These are phyloP conservation scores for Pipistrellus kuhlii DNA, from an alignment of 2,797 vertebrate species.

Conservation along the genomic window DNA sequence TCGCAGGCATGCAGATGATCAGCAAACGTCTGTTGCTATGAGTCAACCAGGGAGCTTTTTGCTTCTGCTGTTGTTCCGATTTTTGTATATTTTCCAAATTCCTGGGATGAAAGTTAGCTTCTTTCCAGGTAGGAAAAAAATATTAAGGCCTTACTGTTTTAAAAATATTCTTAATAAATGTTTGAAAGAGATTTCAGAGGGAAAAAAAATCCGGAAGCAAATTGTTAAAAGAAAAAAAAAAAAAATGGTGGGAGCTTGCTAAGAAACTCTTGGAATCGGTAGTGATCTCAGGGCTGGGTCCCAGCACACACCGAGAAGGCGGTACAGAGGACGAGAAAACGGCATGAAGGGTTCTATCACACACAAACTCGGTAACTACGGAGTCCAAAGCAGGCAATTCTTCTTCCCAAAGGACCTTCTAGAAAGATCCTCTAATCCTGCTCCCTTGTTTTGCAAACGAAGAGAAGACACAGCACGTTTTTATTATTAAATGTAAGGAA, in stretches of 20 bases:
- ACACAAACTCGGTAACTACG: neutral
- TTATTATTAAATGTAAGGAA: neutral
- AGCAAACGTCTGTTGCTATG: neutral
- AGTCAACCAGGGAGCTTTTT: neutral
- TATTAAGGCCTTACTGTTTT: neutral
- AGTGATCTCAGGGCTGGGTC: neutral
- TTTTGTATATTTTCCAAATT: conserved; percentile 15
- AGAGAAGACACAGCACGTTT: neutral
- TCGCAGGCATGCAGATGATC: neutral
- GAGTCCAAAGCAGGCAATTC: neutral
- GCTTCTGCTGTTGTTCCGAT: neutral
- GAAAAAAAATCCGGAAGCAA: conserved; percentile 19
- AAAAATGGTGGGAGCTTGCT: neutral
- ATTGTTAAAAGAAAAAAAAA: neutral
- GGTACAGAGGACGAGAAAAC: neutral
- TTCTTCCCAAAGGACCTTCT: neutral
- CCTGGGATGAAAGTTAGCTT: neutral
- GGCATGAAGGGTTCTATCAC: neutral
- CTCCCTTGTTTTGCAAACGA: neutral
- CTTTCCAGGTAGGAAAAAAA: neutral
- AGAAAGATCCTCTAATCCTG: neutral
- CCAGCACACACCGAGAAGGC: neutral
- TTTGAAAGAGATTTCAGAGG: conserved; percentile 50
- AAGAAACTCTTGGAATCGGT: neutral
- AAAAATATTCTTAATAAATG: conserved; percentile 10